Evolutionary conservation across 2,797 vertebrate species (phyloP), one percentile per base, ranked within the genome.

Genomic region (Tamandua tetradactyla): DNA sequence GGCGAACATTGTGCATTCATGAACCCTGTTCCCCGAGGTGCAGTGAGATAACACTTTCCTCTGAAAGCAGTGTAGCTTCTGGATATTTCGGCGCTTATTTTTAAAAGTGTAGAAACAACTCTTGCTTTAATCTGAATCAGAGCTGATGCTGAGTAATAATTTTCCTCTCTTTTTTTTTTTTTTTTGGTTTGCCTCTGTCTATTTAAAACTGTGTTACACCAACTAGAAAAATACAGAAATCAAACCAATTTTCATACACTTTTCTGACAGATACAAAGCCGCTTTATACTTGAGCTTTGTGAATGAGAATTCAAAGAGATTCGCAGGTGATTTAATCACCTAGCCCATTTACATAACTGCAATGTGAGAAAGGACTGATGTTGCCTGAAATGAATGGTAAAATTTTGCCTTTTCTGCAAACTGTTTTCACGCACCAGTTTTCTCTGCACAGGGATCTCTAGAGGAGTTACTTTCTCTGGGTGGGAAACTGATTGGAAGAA

Each of bases 111-210:
- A n/a, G 44, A 49, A 84, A 69, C 88, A 76, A 59, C 62, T 87
- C 55, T 76, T 55, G 32, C 69, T 95, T 93, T 83, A 85, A 94
- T 93, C 69, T 62, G 93, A 95, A 72, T 96, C 44, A 40, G 74
- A 94, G 55, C 82, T 64, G 66, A 93, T 55, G 30, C 62, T 75
- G 57, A 66, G 68, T 62, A 57, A 76, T 90, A 69, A 76, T 55
- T 71, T 94, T 91, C 42, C 40, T 94, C 44, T 55, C 57, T 71
- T 42, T 55, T 52, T 12, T 47, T 47, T 17, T 52, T 47, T 47
- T 52, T 52, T 22, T 55, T 55, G 78, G 64, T 30, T 80, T 75
- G 81, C 76, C 37, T 90, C 91, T 95, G 40, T 68, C 76, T 68
- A 11, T 75, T 90, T 68, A 42, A 76, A 87, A 87, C 42, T 57